Conservation (phyloP, 2,113 vertebrate species). For the Mandrillus leucophaeus region DNA sequence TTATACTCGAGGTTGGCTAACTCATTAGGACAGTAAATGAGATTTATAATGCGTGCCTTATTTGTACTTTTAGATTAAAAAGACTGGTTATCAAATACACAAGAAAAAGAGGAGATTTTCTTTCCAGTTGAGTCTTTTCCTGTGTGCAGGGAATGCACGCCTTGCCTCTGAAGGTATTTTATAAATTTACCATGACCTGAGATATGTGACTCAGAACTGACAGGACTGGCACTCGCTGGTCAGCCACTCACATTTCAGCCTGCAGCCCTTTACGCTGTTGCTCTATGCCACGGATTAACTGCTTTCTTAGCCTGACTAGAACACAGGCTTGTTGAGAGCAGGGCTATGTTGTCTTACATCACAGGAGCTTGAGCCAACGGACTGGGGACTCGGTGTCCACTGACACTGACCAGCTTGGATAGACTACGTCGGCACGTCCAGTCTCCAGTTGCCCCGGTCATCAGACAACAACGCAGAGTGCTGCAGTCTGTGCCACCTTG, state of each 20-base stretch:
- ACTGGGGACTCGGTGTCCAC: too few species aligned
- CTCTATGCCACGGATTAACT: background rate
- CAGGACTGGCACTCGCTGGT: fast-evolving
- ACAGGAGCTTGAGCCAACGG: background rate
- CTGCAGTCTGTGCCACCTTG: too few species aligned
- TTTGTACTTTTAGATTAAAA: background rate
- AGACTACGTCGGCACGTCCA: background rate
- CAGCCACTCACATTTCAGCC: too few species aligned
- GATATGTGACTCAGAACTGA: background rate
- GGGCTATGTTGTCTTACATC: background rate
- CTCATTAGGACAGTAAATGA: background rate
- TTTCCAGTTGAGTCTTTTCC: background rate
- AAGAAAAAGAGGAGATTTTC: background rate
- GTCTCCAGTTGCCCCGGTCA: background rate
- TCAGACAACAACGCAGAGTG: background rate
- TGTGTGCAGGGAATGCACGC: too few species aligned
- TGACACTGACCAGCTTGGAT: background rate
- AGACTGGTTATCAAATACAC: background rate
- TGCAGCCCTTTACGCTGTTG: background rate
- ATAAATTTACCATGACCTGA: background rate
- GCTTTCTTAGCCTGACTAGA: background rate
- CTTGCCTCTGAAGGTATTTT: background rate
- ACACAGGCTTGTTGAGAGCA: background rate
- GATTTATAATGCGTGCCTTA: background rate
- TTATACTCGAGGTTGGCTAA: background rate